Percentiles rank a stretch among this genome's conserved stretches.
phyloP scores from a whole-genome alignment of 1,140 invertebrate genomes.

The Micrasema minimum region DNA sequence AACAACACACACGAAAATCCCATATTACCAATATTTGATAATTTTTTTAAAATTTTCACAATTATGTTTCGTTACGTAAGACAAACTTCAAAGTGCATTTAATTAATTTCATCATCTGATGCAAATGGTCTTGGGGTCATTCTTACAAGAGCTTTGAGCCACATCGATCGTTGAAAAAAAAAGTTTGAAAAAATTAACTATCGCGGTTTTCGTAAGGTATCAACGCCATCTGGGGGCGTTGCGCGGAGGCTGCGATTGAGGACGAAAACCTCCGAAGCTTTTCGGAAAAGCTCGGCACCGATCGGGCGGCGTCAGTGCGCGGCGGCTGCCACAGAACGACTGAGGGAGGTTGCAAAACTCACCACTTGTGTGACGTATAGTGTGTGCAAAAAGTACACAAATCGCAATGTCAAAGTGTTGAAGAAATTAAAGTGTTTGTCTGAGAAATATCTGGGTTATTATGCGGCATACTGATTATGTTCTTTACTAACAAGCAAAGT shows the following conservation, averaged over 20 bases:
- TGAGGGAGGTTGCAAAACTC: slow-evolving; percentile 25
- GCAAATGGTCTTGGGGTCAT: too few species aligned
- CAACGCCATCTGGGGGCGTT: slow-evolving; percentile 8
- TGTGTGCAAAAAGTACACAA: too few species aligned
- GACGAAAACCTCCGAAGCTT: not conserved
- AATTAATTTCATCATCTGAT: too few species aligned
- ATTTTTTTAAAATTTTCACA: too few species aligned
- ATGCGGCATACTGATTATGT: too few species aligned
- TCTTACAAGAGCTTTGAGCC: not conserved
- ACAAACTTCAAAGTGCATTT: too few species aligned
- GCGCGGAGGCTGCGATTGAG: slow-evolving; percentile 16
- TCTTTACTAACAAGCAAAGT: too few species aligned
- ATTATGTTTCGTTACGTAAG: not conserved
- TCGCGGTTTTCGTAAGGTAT: not conserved
- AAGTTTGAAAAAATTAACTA: slow-evolving; percentile 26
- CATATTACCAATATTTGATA: not conserved
- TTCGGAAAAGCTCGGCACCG: slow-evolving; percentile 10
- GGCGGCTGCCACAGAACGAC: slow-evolving; percentile 41
- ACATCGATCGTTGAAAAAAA: slow-evolving; percentile 27
- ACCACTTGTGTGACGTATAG: too few species aligned
- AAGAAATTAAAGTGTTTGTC: too few species aligned
- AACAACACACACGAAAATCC: not conserved
- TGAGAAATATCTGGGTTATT: too few species aligned
- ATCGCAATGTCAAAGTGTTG: too few species aligned
- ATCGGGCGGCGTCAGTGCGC: slow-evolving; percentile 33